Base-by-base conservation (phyloP, 2,113 vertebrate species). In the Gymnobelideus leadbeateri region DNA sequence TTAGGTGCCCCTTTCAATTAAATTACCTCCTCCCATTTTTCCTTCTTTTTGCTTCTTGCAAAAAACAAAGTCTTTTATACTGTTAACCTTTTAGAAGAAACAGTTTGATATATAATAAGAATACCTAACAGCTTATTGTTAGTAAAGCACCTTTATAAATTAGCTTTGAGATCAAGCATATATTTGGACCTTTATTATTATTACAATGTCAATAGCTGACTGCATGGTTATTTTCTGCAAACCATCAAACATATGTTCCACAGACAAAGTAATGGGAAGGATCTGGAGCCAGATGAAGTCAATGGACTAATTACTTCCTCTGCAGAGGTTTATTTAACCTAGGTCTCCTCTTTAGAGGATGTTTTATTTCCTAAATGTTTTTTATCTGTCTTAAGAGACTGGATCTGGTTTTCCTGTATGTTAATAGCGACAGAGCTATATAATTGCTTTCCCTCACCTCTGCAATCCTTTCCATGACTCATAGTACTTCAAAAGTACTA, bases 281-380 rank as follows among this genome's bases (percentile, higher is more conserved):
- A 94, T 11, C 26, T 93, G 51, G 95, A 94, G 10, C 94, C 93
- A 57, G 93, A 54, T 51, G 93, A 97, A 96, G 96, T 91, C 89
- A 96, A 50, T 92, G 47, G 14, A 91, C 94, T 94, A 92, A 93
- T 94, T 91, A 61, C 90, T 19, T 61, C 95, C 31, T 96, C 89
- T 89, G 92, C 31, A 91, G 93, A 96, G 92, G 94, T 50, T 96
- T 93, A 51, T 50, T 89, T 12, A 89, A 52, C 46, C 43, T 52
- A 89, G 21, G 21, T 84, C 90, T 23, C 91, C 90, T 93, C 31
- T 57, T 91, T 91, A 68, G 55, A 97, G 28, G 90, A 54, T 61
- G 51, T 96, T 89, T 95, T 93, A 46, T 94, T 50, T 8, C 50
- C 28, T 55, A 68, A 9, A 12, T 77, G 46, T 94, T 91, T 51